Conservation (phyloP, 2,888 invertebrate species). For the Aplocera efformata region DNA sequence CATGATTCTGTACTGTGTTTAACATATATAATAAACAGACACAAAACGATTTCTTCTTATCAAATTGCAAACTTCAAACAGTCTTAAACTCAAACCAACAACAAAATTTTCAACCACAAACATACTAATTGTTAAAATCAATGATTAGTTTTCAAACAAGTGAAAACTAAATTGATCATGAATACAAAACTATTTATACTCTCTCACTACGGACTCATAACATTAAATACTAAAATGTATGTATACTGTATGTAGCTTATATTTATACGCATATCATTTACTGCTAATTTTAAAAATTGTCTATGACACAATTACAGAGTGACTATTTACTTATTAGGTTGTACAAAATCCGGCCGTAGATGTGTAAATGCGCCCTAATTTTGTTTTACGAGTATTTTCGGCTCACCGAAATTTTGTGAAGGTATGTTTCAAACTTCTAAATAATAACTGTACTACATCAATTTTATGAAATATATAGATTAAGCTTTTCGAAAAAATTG, state of each 20-base stretch:
- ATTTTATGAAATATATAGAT: too few species aligned
- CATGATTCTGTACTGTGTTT: background rate
- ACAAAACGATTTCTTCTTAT: slow-evolving; percentile 36
- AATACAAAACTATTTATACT: slow-evolving; percentile 26
- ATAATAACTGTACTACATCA: too few species aligned
- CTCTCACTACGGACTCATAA: slow-evolving; percentile 13
- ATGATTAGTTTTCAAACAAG: slow-evolving; percentile 58
- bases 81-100: slow-evolving; percentile 39
- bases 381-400: too few species aligned
- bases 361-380: too few species aligned
- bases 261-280: too few species aligned
- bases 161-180: slow-evolving; percentile 64
- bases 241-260: slow-evolving; percentile 10
- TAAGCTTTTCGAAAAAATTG: too few species aligned
- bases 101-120: slow-evolving; percentile 30
- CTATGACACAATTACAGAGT: background rate
- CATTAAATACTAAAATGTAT: slow-evolving; percentile 11
- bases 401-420: too few species aligned
- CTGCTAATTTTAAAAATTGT: too few species aligned
- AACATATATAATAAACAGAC: slow-evolving; percentile 4
- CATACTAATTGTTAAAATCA: slow-evolving; percentile 40
- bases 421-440: too few species aligned
- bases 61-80: slow-evolving; percentile 41
- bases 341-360: too few species aligned
- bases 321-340: slow-evolving; percentile 3